Percentiles rank a stretch among this genome's conserved stretches.
Conservation (phyloP, 1,140 invertebrate species). For the Eriosoma lanigerum region DNA sequence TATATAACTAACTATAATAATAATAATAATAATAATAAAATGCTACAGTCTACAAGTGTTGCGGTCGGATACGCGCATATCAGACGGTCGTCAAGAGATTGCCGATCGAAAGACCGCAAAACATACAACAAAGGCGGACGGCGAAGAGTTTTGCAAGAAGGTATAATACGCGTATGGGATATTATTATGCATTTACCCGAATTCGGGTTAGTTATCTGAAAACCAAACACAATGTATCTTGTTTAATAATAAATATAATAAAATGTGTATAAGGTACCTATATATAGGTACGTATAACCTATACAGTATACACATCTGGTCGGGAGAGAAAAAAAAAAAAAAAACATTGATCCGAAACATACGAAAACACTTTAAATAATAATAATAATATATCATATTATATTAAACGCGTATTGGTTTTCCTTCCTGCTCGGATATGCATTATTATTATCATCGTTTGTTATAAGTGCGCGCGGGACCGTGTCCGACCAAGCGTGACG, state of each 20-base stretch:
- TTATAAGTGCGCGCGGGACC: background rate
- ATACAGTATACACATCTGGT: conserved; percentile 9
- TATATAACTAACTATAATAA: background rate
- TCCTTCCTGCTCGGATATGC: conserved; percentile 16
- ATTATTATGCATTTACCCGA: background rate
- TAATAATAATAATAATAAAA: background rate
- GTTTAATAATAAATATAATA: background rate
- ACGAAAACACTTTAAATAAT: conserved; percentile 45
- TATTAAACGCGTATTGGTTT: background rate
- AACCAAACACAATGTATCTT: conserved; percentile 1
- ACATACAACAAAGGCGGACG: background rate
- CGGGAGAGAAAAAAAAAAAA: background rate
- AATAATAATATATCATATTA: background rate
- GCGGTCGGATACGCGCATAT: conserved; percentile 12
- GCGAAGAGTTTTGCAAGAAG: background rate
- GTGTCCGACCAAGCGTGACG: conserved; percentile 1
- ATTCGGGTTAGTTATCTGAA: conserved; percentile 25
- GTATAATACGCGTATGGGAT: background rate
- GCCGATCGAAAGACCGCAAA: background rate
- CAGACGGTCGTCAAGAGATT: background rate
- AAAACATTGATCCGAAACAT: conserved; percentile 8
- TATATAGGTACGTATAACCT: too few species aligned
- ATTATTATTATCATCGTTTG: background rate
- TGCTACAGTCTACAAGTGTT: background rate
- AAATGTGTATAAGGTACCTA: too few species aligned